Base-by-base conservation (phyloP, 2,113 vertebrate genomes). In the Pelecanus crispus region DNA sequence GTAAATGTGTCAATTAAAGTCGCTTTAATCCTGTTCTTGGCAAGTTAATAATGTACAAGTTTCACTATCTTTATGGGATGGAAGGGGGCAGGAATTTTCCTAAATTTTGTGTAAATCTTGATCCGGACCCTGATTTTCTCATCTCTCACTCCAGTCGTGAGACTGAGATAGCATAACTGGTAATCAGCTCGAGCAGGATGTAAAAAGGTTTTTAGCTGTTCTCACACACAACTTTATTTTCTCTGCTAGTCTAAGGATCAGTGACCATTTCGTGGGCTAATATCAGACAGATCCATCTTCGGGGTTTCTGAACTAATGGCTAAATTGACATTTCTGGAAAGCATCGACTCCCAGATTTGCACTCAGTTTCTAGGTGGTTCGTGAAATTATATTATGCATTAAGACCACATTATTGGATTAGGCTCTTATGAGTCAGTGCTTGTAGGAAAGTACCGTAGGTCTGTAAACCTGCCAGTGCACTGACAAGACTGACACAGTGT, bases 261-360 rank as follows among this genome's bases (percentile, higher is more conserved):
- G 79, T 80, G 78, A 83, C 77, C 49, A 58, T 82, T 91, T 86
- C 0, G 2, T 74, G 73, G 66, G 71, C 78, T 90, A 42, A 34
- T 59, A 86, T 50, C 81, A 65, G 62, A 9, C 31, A 62, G 74
- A 80, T 34, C 63, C 59, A 67, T 85, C 81, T 80, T 55, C 63
- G 55, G 50, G 53, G 7, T 61, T 73, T 79, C 82, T 18, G 55
- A 87, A 70, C 70, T 80, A 68, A 85, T 53, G 73, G 70, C 58
- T 92, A 72, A 87, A 79, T 38, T 81, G 68, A 50, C 66, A 72
- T 87, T 95, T 92, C 81, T 89, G 91, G 84, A 91, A 91, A 95
- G 84, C 81, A 58, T 21, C 0, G 7, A 36, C 84, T 86, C 55
- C 67, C 53, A 73, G 8, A 88, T 95, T 90, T 78, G 53, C 71